These are phyloP conservation scores for Alsophila aescularia DNA, from an alignment of 2,888 invertebrate genomes.

Conservation along the genomic window DNA sequence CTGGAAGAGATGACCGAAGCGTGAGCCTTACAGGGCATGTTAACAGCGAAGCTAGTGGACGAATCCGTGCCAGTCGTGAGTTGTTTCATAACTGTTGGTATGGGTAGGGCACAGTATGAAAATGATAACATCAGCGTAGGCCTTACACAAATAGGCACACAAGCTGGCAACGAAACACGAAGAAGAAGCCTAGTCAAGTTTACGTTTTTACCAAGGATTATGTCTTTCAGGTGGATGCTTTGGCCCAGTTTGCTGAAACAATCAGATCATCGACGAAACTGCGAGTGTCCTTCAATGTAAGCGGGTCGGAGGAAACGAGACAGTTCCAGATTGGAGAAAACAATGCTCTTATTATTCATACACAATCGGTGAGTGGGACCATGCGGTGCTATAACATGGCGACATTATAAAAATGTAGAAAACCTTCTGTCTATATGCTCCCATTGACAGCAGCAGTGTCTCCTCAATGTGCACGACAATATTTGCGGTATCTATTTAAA, in stretches of 20 bases:
- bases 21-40: conserved; percentile 91
- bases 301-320: conserved; percentile 73
- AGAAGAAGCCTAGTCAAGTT: background rate
- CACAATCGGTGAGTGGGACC: conserved; percentile 85
- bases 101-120: conserved; percentile 63
- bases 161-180: too few species aligned
- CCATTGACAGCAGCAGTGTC: too few species aligned
- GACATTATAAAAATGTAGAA: too few species aligned
- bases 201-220: background rate
- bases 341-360: conserved; percentile 93
- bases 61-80: conserved; percentile 68
- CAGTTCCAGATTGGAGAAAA: conserved; percentile 89
- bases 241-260: conserved; percentile 72
- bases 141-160: conserved; percentile 81
- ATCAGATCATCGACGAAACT: conserved; percentile 66
- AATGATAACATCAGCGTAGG: conserved; percentile 95
- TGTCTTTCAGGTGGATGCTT: conserved; percentile 72
- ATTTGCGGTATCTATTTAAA: too few species aligned
- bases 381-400: too few species aligned
- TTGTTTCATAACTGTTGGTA: conserved; percentile 59
- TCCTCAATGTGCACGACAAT: too few species aligned
- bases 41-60: conserved; percentile 67
- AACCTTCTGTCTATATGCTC: too few species aligned
- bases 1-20: conserved; percentile 92
- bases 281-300: conserved; percentile 69